phyloP scores from a whole-genome alignment of 2,113 vertebrate genomes.

The Abramis brama region DNA sequence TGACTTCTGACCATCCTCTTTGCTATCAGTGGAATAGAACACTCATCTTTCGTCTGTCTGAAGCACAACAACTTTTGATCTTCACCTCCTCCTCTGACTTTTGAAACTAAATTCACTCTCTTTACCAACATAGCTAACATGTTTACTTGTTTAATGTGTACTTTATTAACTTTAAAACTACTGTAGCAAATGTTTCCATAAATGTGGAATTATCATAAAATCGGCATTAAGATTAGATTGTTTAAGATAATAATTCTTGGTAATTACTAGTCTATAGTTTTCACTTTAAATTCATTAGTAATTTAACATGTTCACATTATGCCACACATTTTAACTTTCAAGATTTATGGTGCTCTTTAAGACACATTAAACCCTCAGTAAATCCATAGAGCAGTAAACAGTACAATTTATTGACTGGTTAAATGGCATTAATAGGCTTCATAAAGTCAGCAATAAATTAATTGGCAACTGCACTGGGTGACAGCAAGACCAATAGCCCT shows the following conservation, averaged over 20 bases:
- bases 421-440: slow-evolving; percentile 32
- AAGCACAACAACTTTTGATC: slow-evolving; percentile 7
- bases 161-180: background rate
- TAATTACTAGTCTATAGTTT: background rate
- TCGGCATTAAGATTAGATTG: background rate
- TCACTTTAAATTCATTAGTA: background rate
- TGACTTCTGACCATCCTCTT: slow-evolving; percentile 9
- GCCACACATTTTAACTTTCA: background rate
- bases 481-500: slow-evolving; percentile 34
- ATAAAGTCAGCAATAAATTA: slow-evolving; percentile 31
- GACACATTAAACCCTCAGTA: slow-evolving; percentile 11
- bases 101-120: background rate
- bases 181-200: background rate
- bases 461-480: background rate
- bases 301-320: slow-evolving; percentile 19
- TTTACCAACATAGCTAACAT: background rate
- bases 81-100: background rate
- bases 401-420: slow-evolving; percentile 12
- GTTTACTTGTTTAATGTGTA: background rate
- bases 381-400: slow-evolving; percentile 39
- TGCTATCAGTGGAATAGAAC: background rate
- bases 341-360: slow-evolving; percentile 26
- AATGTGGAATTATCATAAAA: background rate
- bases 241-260: background rate
- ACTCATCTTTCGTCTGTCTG: background rate